Conservation (phyloP, 53 echinoderm and acorn worm genomes). For the Patiria pectinifera region DNA sequence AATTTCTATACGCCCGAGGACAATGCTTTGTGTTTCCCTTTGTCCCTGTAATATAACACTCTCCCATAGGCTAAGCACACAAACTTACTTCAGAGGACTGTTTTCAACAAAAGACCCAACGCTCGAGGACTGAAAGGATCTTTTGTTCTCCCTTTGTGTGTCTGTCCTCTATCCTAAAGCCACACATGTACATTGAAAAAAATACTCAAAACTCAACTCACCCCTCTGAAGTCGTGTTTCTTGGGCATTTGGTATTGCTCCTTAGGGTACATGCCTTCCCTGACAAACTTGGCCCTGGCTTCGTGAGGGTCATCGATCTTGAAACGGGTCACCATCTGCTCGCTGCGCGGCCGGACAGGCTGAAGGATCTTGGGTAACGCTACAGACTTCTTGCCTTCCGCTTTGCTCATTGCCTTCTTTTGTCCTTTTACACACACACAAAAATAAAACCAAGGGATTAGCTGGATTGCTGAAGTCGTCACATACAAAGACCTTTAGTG, state of each 20-base stretch:
- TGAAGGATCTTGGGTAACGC: constrained; percentile 86
- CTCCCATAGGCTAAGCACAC: too few relatives aligned
- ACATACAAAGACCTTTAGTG: too few relatives aligned
- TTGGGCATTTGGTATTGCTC: constrained; percentile 79
- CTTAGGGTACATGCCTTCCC: constrained; percentile 68
- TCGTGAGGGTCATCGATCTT: constrained; percentile 76
- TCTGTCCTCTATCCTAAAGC: too few relatives aligned
- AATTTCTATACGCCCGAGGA: too few relatives aligned
- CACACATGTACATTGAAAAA: not conserved
- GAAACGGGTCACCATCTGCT: constrained; percentile 74
- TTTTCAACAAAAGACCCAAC: too few relatives aligned
- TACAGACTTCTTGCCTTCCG: constrained; percentile 36
- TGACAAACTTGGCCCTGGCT: constrained; percentile 75
- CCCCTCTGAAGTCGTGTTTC: constrained; percentile 94
- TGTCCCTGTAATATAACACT: too few relatives aligned
- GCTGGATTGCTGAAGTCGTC: too few relatives aligned
- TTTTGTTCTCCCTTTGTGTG: too few relatives aligned
- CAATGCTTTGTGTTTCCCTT: too few relatives aligned
- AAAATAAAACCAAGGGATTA: too few relatives aligned
- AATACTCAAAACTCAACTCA: constrained; percentile 40
- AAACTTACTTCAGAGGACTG: too few relatives aligned
- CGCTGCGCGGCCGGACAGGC: constrained; percentile 78
- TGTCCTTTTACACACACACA: not conserved
- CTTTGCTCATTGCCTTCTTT: constrained; percentile 11
- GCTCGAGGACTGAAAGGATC: too few relatives aligned